These are phyloP conservation scores for Ganaspis sp. DNA, from an alignment of 1,140 invertebrate genomes.

Conservation along the genomic window DNA sequence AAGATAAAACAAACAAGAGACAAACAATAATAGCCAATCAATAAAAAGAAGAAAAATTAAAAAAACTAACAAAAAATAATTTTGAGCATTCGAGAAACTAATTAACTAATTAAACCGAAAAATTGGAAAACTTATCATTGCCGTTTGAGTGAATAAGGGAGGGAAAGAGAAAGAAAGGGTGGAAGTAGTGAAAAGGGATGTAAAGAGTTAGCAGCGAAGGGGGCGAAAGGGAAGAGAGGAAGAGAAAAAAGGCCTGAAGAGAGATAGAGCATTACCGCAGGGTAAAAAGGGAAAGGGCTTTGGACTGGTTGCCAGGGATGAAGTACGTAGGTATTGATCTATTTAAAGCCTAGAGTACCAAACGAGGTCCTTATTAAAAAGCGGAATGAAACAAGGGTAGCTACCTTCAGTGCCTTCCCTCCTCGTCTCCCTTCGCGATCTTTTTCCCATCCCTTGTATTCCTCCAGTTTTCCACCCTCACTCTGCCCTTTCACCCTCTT, in stretches of 20 bases:
- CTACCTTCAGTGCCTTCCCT: constrained; percentile 49
- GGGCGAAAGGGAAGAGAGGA: constrained; percentile 44
- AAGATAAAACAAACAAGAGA: too few species aligned
- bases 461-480: constrained; percentile 10
- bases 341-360: constrained; percentile 76
- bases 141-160: too few species aligned
- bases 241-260: constrained; percentile 44
- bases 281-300: constrained; percentile 50
- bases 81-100: too few species aligned
- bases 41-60: too few species aligned
- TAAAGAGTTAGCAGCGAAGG: constrained; percentile 43
- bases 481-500: constrained; percentile 27
- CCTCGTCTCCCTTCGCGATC: constrained; percentile 34
- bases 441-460: constrained; percentile 25
- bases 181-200: constrained; percentile 37
- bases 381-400: constrained; percentile 73
- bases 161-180: constrained; percentile 40
- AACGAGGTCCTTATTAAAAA: constrained; percentile 77
- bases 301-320: constrained; percentile 72
- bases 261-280: constrained; percentile 46
- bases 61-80: too few species aligned
- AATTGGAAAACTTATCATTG: too few species aligned
- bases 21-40: too few species aligned
- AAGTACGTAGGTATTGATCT: constrained; percentile 76
- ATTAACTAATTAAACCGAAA: too few species aligned